Conservation (phyloP, 2,113 vertebrate genomes). For the Sapayoa aenigma region DNA sequence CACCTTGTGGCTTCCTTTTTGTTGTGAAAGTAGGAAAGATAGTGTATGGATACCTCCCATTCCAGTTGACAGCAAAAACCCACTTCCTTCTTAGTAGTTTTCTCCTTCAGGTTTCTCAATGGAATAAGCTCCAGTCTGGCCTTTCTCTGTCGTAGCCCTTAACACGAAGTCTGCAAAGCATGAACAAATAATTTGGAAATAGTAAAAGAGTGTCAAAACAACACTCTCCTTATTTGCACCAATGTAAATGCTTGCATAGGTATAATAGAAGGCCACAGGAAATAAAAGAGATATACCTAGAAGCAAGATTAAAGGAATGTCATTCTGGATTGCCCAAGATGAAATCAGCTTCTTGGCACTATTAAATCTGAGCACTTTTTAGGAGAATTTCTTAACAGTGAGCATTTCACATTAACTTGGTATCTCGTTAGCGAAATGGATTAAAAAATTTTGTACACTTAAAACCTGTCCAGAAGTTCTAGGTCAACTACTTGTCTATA, state of each 20-base stretch:
- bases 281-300: not conserved
- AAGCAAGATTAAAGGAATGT: not conserved
- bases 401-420: not conserved
- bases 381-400: not conserved
- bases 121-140: not conserved
- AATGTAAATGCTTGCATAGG: not conserved
- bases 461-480: not conserved
- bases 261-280: not conserved
- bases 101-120: not conserved
- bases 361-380: not conserved
- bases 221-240: not conserved
- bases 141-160: not conserved
- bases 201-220: not conserved
- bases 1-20: not conserved
- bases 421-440: not conserved
- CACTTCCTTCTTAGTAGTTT: not conserved
- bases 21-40: not conserved
- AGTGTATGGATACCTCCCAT: not conserved
- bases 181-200: not conserved
- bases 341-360: not conserved
- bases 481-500: not conserved
- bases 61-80: accelerated
- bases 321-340: not conserved
- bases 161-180: not conserved
- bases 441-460: not conserved